Base-by-base conservation (phyloP, 2,888 invertebrate species). In the Cheilosia impressa region DNA sequence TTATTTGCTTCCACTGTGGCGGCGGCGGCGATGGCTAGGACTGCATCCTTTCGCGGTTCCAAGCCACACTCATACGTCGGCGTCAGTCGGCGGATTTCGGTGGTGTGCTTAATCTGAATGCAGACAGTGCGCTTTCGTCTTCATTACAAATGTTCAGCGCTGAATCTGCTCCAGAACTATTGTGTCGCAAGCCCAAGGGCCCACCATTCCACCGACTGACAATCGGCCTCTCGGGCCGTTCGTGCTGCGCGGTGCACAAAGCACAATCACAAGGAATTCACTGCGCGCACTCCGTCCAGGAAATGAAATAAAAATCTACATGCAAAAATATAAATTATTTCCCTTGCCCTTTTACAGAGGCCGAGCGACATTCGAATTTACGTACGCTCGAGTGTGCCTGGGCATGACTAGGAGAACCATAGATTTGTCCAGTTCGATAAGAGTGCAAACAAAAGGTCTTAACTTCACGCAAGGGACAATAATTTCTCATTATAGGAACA, bases 391-490 rank as follows among this genome's bases (percentile, higher is more conserved):
- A 57, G 66, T 65, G 62, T 78, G 17, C 72, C 60, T 72, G 57
- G 38, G 60, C 84, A 75, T 68, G 83, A 52, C 66, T 68, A 27
- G 55, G 27, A 73, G 62, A 63, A 43, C 53, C 80, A 65, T 75
- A 80, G 84, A 84, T 84, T 84, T 65, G 58, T 43, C 75, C 65
- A 60, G 41, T 34, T 84, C 80, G 84, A 84, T 84, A 84, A 80
- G 80, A 53, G 27, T 31, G 13, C 73, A 80, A 79, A 84, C 84
- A 84, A 84, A 84, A 84, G 84, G 84, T 76, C 84, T 84, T 84
- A 79, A 84, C 84, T 80, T 84, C 80, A 84, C 84, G 84, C 84
- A 80, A 84, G 62, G 80, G 84, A 84, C 84, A 84, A 84, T 84
- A 71, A 80, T 84, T 84, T 84, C 80, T 84, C 84, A 84, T 84